phyloP scores from a whole-genome alignment of 1,140 invertebrate species.

The Bombus fervidus region DNA sequence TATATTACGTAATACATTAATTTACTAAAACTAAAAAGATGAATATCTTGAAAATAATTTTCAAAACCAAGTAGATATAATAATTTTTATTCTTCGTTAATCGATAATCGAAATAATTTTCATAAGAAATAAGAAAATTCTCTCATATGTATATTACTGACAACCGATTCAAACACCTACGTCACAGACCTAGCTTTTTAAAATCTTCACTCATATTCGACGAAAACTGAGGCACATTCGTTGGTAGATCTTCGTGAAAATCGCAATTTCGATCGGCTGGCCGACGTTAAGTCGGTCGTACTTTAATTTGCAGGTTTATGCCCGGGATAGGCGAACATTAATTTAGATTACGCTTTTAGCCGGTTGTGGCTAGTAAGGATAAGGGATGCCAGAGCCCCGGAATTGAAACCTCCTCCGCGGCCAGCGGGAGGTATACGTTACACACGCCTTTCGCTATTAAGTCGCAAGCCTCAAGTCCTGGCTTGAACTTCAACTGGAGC shows the following conservation, averaged over 20 bases:
- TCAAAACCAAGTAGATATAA: no score
- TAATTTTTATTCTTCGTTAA: no score
- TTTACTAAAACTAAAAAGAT: neutral
- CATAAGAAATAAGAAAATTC: no score
- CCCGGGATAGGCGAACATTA: constrained; percentile 63
- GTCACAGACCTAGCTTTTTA: neutral
- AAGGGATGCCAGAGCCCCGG: constrained; percentile 44
- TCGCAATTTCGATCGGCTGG: constrained; percentile 36
- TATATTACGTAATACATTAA: neutral
- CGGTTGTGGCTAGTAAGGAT: constrained; percentile 58
- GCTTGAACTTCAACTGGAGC: constrained; percentile 33
- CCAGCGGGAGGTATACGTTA: constrained; percentile 40
- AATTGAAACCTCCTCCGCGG: constrained; percentile 52
- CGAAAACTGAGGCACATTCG: neutral
- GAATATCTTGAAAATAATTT: no score
- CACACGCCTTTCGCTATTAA: constrained; percentile 54
- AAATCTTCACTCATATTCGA: neutral
- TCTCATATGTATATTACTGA: neutral
- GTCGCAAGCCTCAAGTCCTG: constrained; percentile 16
- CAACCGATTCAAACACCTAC: neutral
- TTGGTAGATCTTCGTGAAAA: neutral
- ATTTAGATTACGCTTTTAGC: constrained; percentile 69
- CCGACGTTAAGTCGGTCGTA: constrained; percentile 33
- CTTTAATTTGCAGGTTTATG: constrained; percentile 55
- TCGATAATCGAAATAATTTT: no score